These are phyloP conservation scores for Sinohyriopsis cumingii DNA, from an alignment of 2,888 invertebrate species.

Conservation along the genomic window DNA sequence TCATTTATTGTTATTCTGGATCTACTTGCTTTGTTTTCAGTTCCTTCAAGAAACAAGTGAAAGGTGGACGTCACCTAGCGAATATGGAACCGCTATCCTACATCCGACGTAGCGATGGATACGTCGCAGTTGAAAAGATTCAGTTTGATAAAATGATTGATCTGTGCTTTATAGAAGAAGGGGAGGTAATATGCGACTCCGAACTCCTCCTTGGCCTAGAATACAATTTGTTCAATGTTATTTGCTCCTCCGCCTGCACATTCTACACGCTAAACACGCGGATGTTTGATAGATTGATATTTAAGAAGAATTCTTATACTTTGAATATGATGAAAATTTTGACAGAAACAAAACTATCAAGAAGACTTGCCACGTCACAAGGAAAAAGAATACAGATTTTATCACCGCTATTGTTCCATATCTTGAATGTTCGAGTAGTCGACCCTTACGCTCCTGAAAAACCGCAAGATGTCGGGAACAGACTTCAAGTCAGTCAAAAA, in stretches of 20 bases:
- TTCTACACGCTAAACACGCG: constrained; percentile 44
- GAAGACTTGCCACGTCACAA: constrained; percentile 35
- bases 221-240: constrained; percentile 47
- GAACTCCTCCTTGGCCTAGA: constrained; percentile 51
- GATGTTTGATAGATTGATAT: constrained; percentile 48
- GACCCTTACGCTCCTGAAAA: constrained; percentile 19
- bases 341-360: constrained; percentile 45
- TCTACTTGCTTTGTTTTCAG: constrained; percentile 10
- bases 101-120: constrained; percentile 37
- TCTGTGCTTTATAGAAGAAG: constrained; percentile 42
- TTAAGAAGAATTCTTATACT: constrained; percentile 41
- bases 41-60: constrained; percentile 17
- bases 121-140: constrained; percentile 40
- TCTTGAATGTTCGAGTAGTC: constrained; percentile 33
- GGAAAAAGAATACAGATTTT: constrained; percentile 38
- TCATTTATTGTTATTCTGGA: no score
- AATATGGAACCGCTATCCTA: constrained; percentile 37
- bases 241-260: constrained; percentile 47
- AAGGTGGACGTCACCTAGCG: constrained; percentile 20
- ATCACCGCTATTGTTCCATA: constrained; percentile 28
- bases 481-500: constrained; percentile 5
- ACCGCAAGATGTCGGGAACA: constrained; percentile 2
- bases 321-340: constrained; percentile 42
- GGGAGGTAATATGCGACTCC: constrained; percentile 49
- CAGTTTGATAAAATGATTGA: constrained; percentile 36